phyloP scores from a whole-genome alignment of 2,113 vertebrate genomes.

The Pogona vitticeps region DNA sequence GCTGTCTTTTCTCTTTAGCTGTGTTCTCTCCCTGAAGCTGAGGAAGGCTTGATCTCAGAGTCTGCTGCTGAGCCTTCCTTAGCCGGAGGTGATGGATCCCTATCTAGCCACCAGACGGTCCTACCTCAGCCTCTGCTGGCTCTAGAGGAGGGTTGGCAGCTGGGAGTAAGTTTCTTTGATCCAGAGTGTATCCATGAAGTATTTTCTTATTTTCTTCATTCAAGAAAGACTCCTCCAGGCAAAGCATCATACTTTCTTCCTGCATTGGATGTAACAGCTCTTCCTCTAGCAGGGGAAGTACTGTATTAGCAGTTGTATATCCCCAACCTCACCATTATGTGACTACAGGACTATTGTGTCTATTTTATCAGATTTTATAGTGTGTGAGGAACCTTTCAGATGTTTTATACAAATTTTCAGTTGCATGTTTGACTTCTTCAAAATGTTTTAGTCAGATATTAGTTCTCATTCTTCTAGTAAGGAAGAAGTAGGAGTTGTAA shows the following conservation, averaged over 20 bases:
- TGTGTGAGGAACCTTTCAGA: background rate
- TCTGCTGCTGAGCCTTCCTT: no score
- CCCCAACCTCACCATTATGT: background rate
- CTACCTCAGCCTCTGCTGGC: no score
- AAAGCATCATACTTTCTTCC: no score
- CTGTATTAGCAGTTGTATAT: no score
- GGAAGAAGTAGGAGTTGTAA: slow-evolving; percentile 20
- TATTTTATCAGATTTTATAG: background rate
- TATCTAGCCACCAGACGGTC: no score
- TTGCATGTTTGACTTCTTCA: rapidly evolving
- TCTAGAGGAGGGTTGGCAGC: no score
- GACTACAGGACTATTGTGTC: background rate
- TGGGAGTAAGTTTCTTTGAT: background rate
- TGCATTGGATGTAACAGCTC: background rate
- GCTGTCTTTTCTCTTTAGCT: no score
- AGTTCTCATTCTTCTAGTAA: background rate
- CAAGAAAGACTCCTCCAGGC: no score
- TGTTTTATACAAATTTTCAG: slow-evolving; percentile 31
- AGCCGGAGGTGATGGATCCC: no score
- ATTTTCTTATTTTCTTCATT: no score
- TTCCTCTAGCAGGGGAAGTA: background rate
- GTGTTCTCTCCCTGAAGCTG: no score
- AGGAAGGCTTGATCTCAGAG: no score
- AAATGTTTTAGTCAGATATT: slow-evolving; percentile 11
- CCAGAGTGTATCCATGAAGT: background rate